These are phyloP conservation scores for Dasysyrphus tricinctus DNA, from an alignment of 2,888 invertebrate genomes.

Conservation along the genomic window DNA sequence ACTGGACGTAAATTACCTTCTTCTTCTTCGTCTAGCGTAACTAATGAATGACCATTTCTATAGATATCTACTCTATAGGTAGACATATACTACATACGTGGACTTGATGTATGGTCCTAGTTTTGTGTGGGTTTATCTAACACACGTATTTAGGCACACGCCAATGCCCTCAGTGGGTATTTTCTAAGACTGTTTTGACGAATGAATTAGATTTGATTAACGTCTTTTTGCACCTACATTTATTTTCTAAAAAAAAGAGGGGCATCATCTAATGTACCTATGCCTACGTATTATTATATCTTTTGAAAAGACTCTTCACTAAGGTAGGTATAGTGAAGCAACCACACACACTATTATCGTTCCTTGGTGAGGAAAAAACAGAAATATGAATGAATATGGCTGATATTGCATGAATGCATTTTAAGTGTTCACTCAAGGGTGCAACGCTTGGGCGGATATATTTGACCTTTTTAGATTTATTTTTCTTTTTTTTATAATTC, in stretches of 20 bases:
- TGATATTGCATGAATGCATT: slow-evolving; percentile 59
- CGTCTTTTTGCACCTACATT: slow-evolving; percentile 50
- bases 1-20: slow-evolving; percentile 67
- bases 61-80: neutral
- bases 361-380: neutral
- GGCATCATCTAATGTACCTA: neutral
- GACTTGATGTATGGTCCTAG: neutral
- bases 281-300: neutral
- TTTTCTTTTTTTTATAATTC: neutral
- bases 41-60: slow-evolving; percentile 68
- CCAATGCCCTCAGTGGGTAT: slow-evolving; percentile 61
- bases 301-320: slow-evolving; percentile 17
- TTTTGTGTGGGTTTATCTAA: slow-evolving; percentile 42
- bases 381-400: slow-evolving; percentile 35
- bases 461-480: slow-evolving; percentile 25
- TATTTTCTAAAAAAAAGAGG: slow-evolving; percentile 6
- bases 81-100: neutral
- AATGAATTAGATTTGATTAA: slow-evolving; percentile 61
- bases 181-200: slow-evolving; percentile 7
- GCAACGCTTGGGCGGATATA: slow-evolving; percentile 34
- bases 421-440: slow-evolving; percentile 53
- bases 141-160: slow-evolving; percentile 69
- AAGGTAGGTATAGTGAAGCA: neutral
- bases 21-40: slow-evolving; percentile 53
- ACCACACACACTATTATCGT: neutral